Evolutionary conservation across 2,113 vertebrate species (phyloP).

Genomic region (Neolamprologus sp.): DNA sequence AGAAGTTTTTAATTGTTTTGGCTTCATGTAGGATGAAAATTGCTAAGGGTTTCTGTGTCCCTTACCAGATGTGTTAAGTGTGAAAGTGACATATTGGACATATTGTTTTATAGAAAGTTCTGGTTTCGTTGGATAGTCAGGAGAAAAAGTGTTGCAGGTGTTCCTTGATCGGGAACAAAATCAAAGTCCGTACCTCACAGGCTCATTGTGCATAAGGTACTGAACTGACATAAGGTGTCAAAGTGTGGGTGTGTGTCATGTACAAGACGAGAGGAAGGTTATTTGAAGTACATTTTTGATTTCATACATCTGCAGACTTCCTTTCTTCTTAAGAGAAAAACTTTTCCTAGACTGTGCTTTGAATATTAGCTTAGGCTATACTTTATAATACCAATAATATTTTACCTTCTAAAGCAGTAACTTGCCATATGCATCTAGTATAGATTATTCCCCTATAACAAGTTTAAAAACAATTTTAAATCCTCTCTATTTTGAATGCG

Average conservation of each 20-base stretch:
- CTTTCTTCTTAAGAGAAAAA: background rate
- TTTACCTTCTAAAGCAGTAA: background rate
- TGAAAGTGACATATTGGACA: background rate
- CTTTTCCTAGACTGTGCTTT: background rate
- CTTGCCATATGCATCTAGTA: background rate
- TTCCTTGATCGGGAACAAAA: background rate
- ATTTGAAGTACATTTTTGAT: background rate
- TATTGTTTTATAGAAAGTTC: background rate
- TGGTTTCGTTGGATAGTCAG: background rate
- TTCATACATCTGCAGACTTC: background rate
- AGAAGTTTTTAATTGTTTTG: background rate
- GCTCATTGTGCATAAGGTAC: background rate
- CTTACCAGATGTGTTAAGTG: background rate
- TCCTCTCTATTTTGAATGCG: background rate
- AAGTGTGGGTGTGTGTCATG: background rate
- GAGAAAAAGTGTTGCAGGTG: background rate
- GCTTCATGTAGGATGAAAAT: background rate
- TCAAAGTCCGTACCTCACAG: background rate
- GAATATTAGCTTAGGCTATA: background rate
- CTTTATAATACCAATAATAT: background rate
- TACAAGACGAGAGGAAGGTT: background rate
- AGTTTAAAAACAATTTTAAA: background rate
- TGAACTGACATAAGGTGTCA: background rate
- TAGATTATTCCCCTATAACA: background rate
- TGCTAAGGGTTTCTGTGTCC: background rate